Conservation (phyloP, 2,888 invertebrate genomes). For the Standfussiana lucernea region DNA sequence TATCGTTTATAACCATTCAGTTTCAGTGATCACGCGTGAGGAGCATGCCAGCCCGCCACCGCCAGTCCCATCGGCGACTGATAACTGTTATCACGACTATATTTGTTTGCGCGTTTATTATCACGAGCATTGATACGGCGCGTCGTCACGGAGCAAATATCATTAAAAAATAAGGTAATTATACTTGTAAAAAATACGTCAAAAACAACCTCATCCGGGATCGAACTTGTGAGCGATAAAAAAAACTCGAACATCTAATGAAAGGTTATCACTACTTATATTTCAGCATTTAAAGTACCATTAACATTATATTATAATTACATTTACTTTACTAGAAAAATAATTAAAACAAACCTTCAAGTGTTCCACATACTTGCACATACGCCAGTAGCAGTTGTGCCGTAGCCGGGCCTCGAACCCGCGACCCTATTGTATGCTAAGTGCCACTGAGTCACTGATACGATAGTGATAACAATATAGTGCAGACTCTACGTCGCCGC, state of each 20-base stretch:
- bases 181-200: conserved; percentile 12
- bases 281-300: neutral
- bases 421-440: conserved; percentile 82
- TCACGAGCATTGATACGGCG: conserved; percentile 29
- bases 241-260: neutral
- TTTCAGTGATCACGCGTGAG: neutral
- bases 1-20: neutral
- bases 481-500: conserved; percentile 58
- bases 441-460: conserved; percentile 72
- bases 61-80: conserved; percentile 43
- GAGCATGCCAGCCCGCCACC: conserved; percentile 1
- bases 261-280: conserved; percentile 17
- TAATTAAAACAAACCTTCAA: conserved; percentile 38
- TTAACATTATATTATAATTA: too few species aligned
- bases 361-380: conserved; percentile 49
- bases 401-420: conserved; percentile 72
- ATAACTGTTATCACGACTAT: conserved; percentile 43
- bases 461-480: conserved; percentile 42
- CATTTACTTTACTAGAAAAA: conserved; percentile 2
- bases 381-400: conserved; percentile 56
- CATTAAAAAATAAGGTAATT: conserved; percentile 22
- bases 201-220: conserved; percentile 14
- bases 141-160: conserved; percentile 15
- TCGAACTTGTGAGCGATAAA: neutral
- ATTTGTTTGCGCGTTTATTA: conserved; percentile 36